Evolutionary conservation across 2,888 invertebrate species (phyloP), one percentile per base, ranked within the genome.

Genomic region (Leptinotarsa peninsularis): DNA sequence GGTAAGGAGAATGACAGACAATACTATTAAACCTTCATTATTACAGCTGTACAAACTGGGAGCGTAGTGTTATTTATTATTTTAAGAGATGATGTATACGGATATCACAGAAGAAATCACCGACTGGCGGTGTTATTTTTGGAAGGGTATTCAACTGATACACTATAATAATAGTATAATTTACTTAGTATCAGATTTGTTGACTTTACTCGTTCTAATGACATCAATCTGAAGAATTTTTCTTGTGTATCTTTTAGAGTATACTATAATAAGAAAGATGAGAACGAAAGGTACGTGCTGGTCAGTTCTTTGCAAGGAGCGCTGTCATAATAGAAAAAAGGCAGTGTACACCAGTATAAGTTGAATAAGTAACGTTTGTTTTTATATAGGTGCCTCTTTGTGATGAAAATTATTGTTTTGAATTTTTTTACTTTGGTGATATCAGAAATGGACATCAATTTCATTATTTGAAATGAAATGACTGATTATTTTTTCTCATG

Each of bases 11-110:
- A 5, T 33, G 3, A 63, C 63, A 43, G n/a, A 33, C n/a, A 43
- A 43, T 43, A 43, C 43, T 10, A 43, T 43, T 27, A 27, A 33
- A 33, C n/a, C 43, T n/a, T 43, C 14, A 33, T 27, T 33, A 63
- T 63, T 63, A 33, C 63, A 63, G 63, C 63, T 63, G 63, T 43
- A 10, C 63, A 63, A 63, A 63, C 63, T 63, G 17, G n/a, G 15
- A 33, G 63, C 27, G 43, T 15, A 52, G 14, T 58, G 13, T 58
- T 58, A n/a, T 63, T 63, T 43, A 63, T 63, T 27, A 63, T 15
- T 63, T n/a, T 63, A 33, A 17, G 14, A 15, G 10, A 63, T 18
- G 63, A 17, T 43, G 27, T 4, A n/a, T 27, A 33, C n/a, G 13
- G 33, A 63, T 63, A 17, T 43, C 63, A 43, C n/a, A 63, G 10